These are phyloP conservation scores for Calidris pygmaea DNA, from an alignment of 2,113 vertebrate genomes.

Conservation along the genomic window DNA sequence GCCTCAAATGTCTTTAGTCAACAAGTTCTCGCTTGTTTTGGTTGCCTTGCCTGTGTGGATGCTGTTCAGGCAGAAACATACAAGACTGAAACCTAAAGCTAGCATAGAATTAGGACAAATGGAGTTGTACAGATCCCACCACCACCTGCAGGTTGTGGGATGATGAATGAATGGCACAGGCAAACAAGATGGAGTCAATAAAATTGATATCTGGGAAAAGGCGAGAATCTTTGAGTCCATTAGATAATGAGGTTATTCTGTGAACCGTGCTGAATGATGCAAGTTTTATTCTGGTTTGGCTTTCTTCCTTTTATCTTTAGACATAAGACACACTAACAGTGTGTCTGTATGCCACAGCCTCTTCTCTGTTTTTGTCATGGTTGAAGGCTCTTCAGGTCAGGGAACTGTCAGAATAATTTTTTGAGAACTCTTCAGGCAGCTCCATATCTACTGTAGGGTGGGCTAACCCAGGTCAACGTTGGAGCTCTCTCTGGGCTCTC, in stretches of 20 bases:
- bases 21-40: neutral
- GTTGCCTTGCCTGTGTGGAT: neutral
- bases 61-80: neutral
- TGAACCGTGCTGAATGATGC: neutral
- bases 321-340: neutral
- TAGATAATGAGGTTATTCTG: neutral
- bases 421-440: neutral
- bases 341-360: neutral
- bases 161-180: neutral
- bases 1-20: neutral
- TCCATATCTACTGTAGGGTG: neutral
- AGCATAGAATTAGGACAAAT: neutral
- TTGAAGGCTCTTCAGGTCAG: neutral
- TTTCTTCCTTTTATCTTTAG: neutral
- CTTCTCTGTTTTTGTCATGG: neutral
- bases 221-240: neutral
- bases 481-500: neutral
- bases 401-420: neutral
- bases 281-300: neutral
- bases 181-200: neutral
- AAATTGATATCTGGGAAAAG: neutral
- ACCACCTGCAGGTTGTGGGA: neutral
- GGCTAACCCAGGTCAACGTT: neutral
- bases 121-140: neutral
- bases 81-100: neutral